Conservation (phyloP, 2,888 invertebrate species). For the Chrysolina americana region DNA sequence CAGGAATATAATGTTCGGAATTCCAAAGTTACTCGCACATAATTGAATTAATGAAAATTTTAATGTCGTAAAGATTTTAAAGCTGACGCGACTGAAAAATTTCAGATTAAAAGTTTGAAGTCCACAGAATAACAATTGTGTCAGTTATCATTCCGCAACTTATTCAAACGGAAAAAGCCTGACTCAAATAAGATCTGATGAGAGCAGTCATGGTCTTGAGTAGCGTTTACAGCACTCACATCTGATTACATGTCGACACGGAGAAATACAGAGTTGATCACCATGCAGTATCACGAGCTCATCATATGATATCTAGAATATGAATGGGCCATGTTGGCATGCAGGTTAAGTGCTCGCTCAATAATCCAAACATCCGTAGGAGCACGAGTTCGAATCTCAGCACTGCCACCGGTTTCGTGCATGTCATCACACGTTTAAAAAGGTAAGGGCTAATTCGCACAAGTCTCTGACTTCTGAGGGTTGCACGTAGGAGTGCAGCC, state of each 20-base stretch:
- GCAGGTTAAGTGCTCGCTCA: too few relatives aligned
- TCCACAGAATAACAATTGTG: background rate
- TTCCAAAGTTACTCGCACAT: background rate
- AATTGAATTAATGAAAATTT: slow-evolving; percentile 1
- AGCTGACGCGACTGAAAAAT: background rate
- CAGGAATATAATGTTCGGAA: background rate
- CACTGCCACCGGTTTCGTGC: too few relatives aligned
- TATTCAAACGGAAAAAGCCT: background rate
- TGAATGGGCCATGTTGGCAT: too few relatives aligned
- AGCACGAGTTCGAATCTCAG: too few relatives aligned
- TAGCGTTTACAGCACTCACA: background rate
- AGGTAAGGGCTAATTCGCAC: too few relatives aligned
- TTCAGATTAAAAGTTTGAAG: background rate
- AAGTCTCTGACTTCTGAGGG: too few relatives aligned
- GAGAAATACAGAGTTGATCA: too few relatives aligned
- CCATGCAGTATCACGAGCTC: too few relatives aligned
- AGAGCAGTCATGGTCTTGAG: background rate
- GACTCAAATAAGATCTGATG: background rate
- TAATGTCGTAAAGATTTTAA: background rate
- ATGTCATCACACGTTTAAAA: too few relatives aligned
- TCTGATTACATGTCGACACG: background rate
- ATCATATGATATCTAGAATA: too few relatives aligned
- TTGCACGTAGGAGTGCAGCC: too few relatives aligned
- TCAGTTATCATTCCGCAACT: background rate
- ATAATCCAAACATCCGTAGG: too few relatives aligned